Evolutionary conservation across 2,888 invertebrate species (phyloP), one percentile per base, ranked within the genome.

Genomic region (Sesamia inferens): DNA sequence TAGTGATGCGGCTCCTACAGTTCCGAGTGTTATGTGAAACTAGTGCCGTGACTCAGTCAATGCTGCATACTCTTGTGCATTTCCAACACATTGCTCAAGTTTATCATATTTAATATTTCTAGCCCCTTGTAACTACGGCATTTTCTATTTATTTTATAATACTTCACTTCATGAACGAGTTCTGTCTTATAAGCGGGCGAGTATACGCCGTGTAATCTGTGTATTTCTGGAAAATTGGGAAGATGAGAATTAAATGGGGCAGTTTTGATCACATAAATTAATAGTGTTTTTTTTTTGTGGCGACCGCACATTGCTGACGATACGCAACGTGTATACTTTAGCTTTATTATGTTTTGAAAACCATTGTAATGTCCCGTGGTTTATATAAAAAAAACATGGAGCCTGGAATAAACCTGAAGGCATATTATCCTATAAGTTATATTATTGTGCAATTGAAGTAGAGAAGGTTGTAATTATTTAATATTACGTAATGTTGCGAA

Each of bases 191-290:
- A 64, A 68, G 66, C 68, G 71, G 72, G 76, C 75, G 71, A 77
- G 16, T 67, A 68, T 71, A 76, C 58, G 74, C 78, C 84, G 59
- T 83, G 69, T 83, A 74, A 68, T 66, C 68, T 75, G 55, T 77
- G 85, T 87, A 82, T 73, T 83, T 86, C 68, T 73, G 83, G 79
- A 71, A 78, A 82, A 83, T 84, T 86, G 78, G 84, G 84, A 83
- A 86, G 87, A 86, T 74, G 76, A 79, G 69, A 87, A 90, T 89
- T 85, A 91, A 90, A 88, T 82, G 79, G 85, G 85, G 82, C 87
- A 85, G 85, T 89, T 90, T 85, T 85, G 88, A 89, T 88, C 86
- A 87, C 87, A 87, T 63, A 78, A 55, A 24, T 71, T 78, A 86
- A 86, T 81, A 82, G 87, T 78, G 87, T 87, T 83, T 83, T 87